A percentile compares a stretch with the other conserved stretches of the same genome.
Evolutionary conservation across 2,888 invertebrate species (phyloP).

Genomic region (Sipha maydis): DNA sequence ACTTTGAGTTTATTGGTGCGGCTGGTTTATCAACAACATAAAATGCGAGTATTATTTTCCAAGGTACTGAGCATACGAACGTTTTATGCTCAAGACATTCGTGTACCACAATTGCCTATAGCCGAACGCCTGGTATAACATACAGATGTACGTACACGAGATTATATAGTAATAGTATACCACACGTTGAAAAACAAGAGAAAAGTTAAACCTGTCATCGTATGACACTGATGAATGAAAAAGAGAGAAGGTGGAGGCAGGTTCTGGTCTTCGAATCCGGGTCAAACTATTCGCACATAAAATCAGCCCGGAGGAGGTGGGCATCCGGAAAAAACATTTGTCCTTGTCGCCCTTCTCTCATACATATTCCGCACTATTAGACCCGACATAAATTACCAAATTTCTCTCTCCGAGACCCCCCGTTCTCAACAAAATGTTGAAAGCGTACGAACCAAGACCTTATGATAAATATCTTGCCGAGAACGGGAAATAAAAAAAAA

Average conservation of each 20-base stretch:
- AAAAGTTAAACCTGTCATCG: constrained; percentile 54
- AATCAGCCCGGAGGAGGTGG: constrained; percentile 24
- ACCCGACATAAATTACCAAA: constrained; percentile 57
- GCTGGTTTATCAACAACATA: not conserved
- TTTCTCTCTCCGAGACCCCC: not conserved
- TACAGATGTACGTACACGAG: not conserved
- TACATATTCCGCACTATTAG: constrained; percentile 53
- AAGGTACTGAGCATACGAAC: not conserved
- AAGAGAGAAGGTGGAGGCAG: not conserved
- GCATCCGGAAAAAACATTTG: constrained; percentile 48
- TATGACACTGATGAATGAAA: constrained; percentile 55
- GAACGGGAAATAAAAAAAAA: not conserved
- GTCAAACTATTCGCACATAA: constrained; percentile 57
- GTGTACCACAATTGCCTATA: constrained; percentile 58
- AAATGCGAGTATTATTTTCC: not conserved
- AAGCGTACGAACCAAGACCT: constrained; percentile 40
- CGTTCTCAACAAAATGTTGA: not conserved
- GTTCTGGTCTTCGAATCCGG: constrained; percentile 54
- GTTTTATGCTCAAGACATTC: not conserved
- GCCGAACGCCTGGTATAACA: constrained; percentile 52
- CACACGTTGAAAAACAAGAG: constrained; percentile 29
- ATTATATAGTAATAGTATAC: constrained; percentile 27
- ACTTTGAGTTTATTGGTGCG: not conserved
- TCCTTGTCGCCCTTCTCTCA: constrained; percentile 54
- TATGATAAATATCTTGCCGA: constrained; percentile 56